Evolutionary conservation across 53 echinoderm and acorn worm species (phyloP).

Genomic region (Paelopatides confundens): DNA sequence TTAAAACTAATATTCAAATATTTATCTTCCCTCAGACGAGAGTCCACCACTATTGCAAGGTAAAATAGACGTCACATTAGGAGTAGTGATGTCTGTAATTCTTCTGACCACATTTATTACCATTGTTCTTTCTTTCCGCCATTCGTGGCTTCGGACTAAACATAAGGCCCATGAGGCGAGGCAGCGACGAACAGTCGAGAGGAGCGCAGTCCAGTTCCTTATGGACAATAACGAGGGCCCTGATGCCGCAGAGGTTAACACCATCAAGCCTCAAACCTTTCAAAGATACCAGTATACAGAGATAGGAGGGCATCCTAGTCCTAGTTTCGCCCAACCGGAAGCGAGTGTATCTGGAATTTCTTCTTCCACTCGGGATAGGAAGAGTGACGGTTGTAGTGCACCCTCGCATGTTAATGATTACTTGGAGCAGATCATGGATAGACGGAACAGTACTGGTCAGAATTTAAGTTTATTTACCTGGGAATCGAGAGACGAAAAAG

Average conservation of each 20-base stretch:
- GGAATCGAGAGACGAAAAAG: neutral
- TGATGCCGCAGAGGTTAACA: constrained; percentile 17
- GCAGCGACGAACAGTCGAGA: constrained; percentile 61
- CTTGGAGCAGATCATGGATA: constrained; percentile 73
- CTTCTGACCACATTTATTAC: constrained; percentile 75
- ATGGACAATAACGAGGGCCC: constrained; percentile 76
- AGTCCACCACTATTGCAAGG: constrained; percentile 53
- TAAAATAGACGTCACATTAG: constrained; percentile 77
- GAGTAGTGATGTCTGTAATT: constrained; percentile 79
- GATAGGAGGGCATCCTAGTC: neutral
- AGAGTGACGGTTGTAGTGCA: constrained; percentile 35
- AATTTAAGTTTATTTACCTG: constrained; percentile 29
- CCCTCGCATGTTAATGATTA: constrained; percentile 68
- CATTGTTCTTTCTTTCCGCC: constrained; percentile 82
- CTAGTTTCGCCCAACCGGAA: neutral
- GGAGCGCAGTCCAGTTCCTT: constrained; percentile 81
- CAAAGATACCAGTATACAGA: constrained; percentile 25
- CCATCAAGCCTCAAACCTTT: constrained; percentile 13
- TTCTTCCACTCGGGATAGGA: neutral
- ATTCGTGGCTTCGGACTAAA: constrained; percentile 85
- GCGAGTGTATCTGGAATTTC: neutral
- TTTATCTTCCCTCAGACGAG: constrained; percentile 45
- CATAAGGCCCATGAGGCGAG: constrained; percentile 83
- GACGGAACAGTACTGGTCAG: constrained; percentile 44
- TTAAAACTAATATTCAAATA: neutral